phyloP scores from a whole-genome alignment of 1,140 invertebrate species.

The Drosophila punjabiensis region DNA sequence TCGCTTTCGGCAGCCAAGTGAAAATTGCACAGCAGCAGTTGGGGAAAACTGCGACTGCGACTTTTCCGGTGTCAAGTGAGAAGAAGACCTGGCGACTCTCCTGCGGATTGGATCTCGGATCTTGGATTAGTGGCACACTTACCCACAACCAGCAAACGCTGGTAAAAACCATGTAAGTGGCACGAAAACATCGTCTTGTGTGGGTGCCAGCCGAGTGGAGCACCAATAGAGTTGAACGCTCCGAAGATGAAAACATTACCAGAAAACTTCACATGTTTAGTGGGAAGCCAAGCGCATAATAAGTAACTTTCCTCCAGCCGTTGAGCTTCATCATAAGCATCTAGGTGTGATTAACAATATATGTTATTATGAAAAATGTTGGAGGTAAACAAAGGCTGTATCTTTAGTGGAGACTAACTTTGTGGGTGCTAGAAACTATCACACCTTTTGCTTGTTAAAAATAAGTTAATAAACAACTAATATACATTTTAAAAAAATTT shows the following conservation, averaged over 20 bases:
- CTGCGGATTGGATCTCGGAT: slow-evolving; percentile 30
- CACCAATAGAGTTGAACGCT: slow-evolving; percentile 36
- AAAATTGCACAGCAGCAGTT: slow-evolving; percentile 55
- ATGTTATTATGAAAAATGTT: slow-evolving; percentile 4
- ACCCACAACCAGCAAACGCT: slow-evolving; percentile 20
- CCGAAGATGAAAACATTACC: slow-evolving; percentile 36
- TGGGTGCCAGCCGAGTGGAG: slow-evolving; percentile 11
- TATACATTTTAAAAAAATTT: not conserved
- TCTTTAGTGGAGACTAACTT: not conserved
- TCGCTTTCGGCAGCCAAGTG: slow-evolving; percentile 60
- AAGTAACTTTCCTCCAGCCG: slow-evolving; percentile 24
- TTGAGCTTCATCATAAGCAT: not conserved
- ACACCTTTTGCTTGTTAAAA: not conserved
- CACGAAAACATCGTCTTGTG: slow-evolving; percentile 34
- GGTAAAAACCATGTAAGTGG: slow-evolving; percentile 47
- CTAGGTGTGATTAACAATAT: slow-evolving; percentile 13
- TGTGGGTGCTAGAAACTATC: not conserved
- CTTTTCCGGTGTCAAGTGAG: slow-evolving; percentile 47
- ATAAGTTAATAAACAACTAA: not conserved
- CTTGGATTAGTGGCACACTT: slow-evolving; percentile 55
- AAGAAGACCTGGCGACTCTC: slow-evolving; percentile 40
- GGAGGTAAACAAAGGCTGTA: not conserved
- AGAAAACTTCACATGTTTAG: slow-evolving; percentile 51
- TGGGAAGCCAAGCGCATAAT: slow-evolving; percentile 29
- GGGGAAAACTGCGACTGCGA: slow-evolving; percentile 32